Evolutionary conservation across 2,888 invertebrate species (phyloP), one percentile per base, ranked within the genome.

Genomic region (Lasioglossum villosulum): DNA sequence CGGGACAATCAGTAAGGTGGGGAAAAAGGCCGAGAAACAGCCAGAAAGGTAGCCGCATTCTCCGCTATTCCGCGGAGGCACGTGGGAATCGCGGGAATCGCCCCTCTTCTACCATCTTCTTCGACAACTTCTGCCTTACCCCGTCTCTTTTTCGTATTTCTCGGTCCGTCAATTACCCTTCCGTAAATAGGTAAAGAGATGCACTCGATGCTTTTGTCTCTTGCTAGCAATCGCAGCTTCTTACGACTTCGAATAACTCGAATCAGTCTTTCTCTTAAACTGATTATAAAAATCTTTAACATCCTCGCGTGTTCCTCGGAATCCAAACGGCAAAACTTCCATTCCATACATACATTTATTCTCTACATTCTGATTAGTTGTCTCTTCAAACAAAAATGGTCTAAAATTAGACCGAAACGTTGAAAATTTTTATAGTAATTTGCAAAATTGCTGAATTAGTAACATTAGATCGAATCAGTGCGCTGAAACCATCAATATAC

Each of bases 41-140:
- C 74, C 83, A 82, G 88, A 86, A 86, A 86, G 88, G 84, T 87
- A 90, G 86, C 86, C 84, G 88, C 91, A 93, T 93, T 93, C 91
- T 91, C 86, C 73, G 68, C 83, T 78, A 82, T 80, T 66, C 79
- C 82, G 83, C 76, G 76, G 77, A 86, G 91, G 90, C 93, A 94
- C 94, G 94, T 94, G 94, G 94, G 94, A 94, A 94, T 92, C 93
- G 92, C 89, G 90, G 92, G 90, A 92, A 52, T 84, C 87, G 87
- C 90, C 83, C 81, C 86, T 71, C 80, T 88, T 63, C 63, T 16
- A 16, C 30, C 63, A 63, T 85, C 45, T 63, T 63, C 52, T 34
- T 68, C 66, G 66, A 39, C 34, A 68, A 74, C 59, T 56, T 56
- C 27, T 56, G 42, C 19, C 23, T 16, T 82, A 52, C 23, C 6